A percentile compares a stretch with the other conserved stretches of the same genome.
Conservation (phyloP, 2,113 vertebrate genomes). For the Prunella himalayana region DNA sequence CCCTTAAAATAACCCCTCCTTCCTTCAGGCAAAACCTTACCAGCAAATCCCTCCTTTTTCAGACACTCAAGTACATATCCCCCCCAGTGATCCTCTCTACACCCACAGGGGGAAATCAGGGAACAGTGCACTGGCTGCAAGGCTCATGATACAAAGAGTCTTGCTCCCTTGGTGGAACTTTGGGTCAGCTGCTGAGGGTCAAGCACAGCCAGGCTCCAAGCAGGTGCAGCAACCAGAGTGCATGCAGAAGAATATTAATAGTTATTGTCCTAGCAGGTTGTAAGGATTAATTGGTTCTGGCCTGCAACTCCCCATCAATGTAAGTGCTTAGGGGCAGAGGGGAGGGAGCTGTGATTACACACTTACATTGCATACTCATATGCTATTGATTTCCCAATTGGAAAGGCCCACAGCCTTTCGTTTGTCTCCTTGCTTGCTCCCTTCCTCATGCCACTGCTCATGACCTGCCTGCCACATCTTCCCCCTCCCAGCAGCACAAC, state of each 20-base stretch:
- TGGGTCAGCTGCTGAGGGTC: neutral
- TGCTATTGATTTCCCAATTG: slow-evolving; percentile 32
- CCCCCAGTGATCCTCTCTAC: neutral
- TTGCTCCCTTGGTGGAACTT: neutral
- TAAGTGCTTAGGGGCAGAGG: slow-evolving; percentile 2
- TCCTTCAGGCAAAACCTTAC: neutral
- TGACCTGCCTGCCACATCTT: neutral
- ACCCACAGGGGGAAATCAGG: neutral
- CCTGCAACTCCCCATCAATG: neutral
- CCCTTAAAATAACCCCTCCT: neutral
- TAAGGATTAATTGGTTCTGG: slow-evolving; percentile 42
- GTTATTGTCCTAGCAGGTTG: slow-evolving; percentile 14
- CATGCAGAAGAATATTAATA: slow-evolving; percentile 15
- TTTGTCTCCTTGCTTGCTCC: neutral
- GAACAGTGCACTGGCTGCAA: neutral
- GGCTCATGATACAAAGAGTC: neutral
- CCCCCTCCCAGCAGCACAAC: neutral
- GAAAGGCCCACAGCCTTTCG: neutral
- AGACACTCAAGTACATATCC: neutral
- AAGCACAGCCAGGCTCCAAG: neutral
- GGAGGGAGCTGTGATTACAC: slow-evolving; percentile 13
- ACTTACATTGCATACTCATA: slow-evolving; percentile 2
- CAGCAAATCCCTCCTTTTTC: neutral
- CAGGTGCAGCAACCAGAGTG: neutral
- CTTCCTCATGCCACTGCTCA: neutral